These are phyloP conservation scores for Megalopta genalis DNA, from an alignment of 1,140 invertebrate genomes.

Conservation along the genomic window DNA sequence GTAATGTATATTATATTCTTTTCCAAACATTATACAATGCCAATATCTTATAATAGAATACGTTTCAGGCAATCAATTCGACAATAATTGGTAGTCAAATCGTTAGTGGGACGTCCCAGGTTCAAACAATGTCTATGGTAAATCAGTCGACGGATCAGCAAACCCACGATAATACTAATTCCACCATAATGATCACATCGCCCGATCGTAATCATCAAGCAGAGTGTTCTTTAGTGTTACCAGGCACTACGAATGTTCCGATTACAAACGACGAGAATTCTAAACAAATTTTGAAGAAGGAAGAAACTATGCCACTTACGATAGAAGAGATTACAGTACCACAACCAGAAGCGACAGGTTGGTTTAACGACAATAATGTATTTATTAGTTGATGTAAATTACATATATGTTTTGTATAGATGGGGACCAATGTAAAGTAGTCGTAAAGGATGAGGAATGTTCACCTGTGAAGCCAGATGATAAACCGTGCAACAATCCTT, in stretches of 20 bases:
- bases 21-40: conserved; percentile 23
- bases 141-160: conserved; percentile 56
- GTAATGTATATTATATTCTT: conserved; percentile 59
- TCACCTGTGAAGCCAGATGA: conserved; percentile 66
- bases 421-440: conserved; percentile 62
- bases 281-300: conserved; percentile 64
- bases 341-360: conserved; percentile 54
- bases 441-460: conserved; percentile 62
- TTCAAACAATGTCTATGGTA: conserved; percentile 71
- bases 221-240: conserved; percentile 66
- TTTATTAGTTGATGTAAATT: not conserved
- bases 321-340: conserved; percentile 34
- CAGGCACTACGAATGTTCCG: conserved; percentile 53
- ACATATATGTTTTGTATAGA: conserved; percentile 39
- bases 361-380: not conserved
- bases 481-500: conserved; percentile 73
- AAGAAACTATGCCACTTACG: conserved; percentile 47
- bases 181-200: conserved; percentile 62
- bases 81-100: conserved; percentile 76
- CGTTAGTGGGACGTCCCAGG: conserved; percentile 68
- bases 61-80: conserved; percentile 67
- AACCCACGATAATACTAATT: conserved; percentile 60
- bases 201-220: conserved; percentile 63
- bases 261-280: conserved; percentile 56
- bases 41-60: not conserved